Conservation (phyloP, 2,888 invertebrate genomes). For the Malacosoma neustria region DNA sequence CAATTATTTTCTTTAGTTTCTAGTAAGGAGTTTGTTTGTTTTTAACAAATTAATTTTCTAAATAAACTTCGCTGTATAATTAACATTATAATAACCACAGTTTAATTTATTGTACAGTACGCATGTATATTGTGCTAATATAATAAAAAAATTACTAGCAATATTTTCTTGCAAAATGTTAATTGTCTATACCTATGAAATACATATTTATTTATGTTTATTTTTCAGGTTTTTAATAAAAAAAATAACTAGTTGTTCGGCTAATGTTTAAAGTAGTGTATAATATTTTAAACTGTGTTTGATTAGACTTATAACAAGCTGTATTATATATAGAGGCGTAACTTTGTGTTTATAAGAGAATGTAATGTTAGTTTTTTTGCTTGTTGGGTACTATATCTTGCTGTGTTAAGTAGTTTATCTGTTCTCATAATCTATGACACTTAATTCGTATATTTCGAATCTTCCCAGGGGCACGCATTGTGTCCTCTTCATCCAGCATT, state of each 20-base stretch:
- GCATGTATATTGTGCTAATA: not conserved
- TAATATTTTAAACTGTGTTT: not conserved
- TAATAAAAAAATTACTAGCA: not conserved
- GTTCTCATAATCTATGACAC: no score
- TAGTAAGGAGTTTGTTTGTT: conserved; percentile 12
- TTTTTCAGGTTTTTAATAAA: no score
- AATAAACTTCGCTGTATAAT: not conserved
- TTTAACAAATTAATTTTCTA: conserved; percentile 15
- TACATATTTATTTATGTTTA: no score
- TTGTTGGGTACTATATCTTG: no score
- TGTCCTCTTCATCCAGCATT: no score
- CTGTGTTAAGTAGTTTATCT: no score
- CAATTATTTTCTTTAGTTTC: conserved; percentile 14
- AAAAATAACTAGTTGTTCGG: no score
- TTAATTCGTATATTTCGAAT: no score
- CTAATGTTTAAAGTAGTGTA: not conserved
- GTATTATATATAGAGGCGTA: not conserved
- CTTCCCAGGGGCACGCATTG: no score
- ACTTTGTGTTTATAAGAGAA: not conserved
- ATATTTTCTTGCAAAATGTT: not conserved
- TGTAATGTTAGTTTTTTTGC: not conserved
- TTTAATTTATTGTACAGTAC: not conserved
- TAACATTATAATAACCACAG: not conserved
- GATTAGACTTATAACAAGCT: not conserved
- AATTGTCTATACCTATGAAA: no score